Base-by-base conservation (phyloP, 1,140 invertebrate genomes). In the Manduca sexta region DNA sequence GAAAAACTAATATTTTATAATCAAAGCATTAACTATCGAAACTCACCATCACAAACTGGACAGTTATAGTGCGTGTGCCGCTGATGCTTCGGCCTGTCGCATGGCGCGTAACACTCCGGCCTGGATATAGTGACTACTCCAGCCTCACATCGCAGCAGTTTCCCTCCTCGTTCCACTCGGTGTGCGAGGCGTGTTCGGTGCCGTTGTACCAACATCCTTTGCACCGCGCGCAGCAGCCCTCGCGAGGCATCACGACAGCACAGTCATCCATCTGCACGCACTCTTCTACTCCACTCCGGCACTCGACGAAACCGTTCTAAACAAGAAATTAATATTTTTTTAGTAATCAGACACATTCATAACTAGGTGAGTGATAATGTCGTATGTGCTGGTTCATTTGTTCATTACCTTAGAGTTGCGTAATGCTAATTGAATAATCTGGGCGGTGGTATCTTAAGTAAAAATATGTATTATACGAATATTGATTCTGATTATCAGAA, bases 111-210 rank as follows among this genome's bases (percentile, higher is more conserved):
- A 71, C 95, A 97, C 49, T 92, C 90, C 13, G 92, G 87, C 43
- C 88, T 86, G 1, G 94, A 93, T 61, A 93, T 90, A 1, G 95
- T 97, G 49, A 96, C 87, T 21, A 97, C 92, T 7, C 94, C 94
- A 13, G 94, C 94, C 71, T 93, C 90, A 79, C 95, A 97, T 17
- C 90, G 88, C 55, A 92, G 84, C 47, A 91, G 47, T 84, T 85
- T 65, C 94, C 96, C 0, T 93, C 91, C 60, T 95, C 90, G 17
- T 88, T 87, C 94, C 94, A 96, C 71, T 94, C 93, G 0, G 91
- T 90, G 33, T 93, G 93, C 30, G 93, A 95, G 3, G 87, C 86
- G 65, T 94, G 90, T 18, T 91, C 87, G 1, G 89, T 81, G 4
- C 93, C 93, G 17, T 93, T 91, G 69, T 91, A 91, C 44, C 90